These are phyloP conservation scores for Zaprionus vittiger DNA, from an alignment of 1,140 invertebrate genomes.

Conservation along the genomic window DNA sequence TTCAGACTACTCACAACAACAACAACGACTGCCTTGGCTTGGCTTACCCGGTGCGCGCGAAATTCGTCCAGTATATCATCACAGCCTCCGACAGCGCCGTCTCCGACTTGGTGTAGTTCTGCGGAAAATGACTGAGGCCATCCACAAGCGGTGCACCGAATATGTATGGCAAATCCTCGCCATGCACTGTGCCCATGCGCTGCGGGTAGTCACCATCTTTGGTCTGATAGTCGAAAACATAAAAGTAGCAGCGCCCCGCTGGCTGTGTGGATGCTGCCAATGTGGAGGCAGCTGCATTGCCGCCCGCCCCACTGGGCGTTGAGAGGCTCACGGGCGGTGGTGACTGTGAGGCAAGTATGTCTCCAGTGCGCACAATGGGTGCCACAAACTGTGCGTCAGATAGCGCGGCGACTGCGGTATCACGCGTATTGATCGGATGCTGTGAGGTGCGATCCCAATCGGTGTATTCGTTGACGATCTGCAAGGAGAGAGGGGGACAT, in stretches of 20 bases:
- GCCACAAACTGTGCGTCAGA: constrained; percentile 96
- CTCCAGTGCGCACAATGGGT: constrained; percentile 92
- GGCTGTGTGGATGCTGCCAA: constrained; percentile 79
- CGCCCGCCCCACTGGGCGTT: constrained; percentile 61
- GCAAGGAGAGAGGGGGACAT: neutral
- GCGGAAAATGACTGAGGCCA: constrained; percentile 92
- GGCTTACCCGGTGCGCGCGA: constrained; percentile 97
- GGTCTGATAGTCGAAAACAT: constrained; percentile 96
- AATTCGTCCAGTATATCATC: constrained; percentile 98
- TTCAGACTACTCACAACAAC: neutral
- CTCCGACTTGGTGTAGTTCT: constrained; percentile 96
- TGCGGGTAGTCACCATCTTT: constrained; percentile 95
- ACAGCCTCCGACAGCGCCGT: constrained; percentile 94
- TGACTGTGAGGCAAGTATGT: constrained; percentile 88
- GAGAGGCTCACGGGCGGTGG: constrained; percentile 80
- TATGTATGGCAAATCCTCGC: constrained; percentile 96
- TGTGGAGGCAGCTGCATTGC: constrained; percentile 72
- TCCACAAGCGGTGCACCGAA: constrained; percentile 93
- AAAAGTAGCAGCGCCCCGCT: constrained; percentile 92
- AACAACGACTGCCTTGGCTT: neutral
- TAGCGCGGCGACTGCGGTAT: constrained; percentile 95
- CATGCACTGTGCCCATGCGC: constrained; percentile 94
- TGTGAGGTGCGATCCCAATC: constrained; percentile 97
- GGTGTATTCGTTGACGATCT: constrained; percentile 97
- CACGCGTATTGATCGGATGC: constrained; percentile 95